Conservation (phyloP, 2,888 invertebrate genomes). For the Apamea crenata region DNA sequence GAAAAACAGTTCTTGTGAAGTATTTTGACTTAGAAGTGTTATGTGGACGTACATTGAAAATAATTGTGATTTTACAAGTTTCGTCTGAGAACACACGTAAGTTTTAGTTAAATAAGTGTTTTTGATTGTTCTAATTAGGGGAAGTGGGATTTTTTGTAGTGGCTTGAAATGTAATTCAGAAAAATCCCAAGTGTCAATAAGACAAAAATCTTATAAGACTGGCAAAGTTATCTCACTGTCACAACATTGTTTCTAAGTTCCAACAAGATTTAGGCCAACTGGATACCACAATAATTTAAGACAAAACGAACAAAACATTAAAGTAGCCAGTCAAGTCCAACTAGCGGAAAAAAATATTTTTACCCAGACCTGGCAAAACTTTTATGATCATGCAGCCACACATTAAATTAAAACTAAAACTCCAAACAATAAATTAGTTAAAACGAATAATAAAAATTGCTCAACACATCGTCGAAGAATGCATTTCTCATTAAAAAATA, state of each 20-base stretch:
- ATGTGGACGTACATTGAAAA: constrained; percentile 78
- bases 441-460: constrained; percentile 43
- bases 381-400: constrained; percentile 18
- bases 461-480: constrained; percentile 61
- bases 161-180: constrained; percentile 15
- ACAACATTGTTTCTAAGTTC: constrained; percentile 28
- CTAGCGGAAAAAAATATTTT: neutral
- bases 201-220: constrained; percentile 54
- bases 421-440: constrained; percentile 41
- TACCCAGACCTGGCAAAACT: constrained; percentile 27
- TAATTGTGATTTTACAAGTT: constrained; percentile 73
- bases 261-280: constrained; percentile 53
- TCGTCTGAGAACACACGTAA: constrained; percentile 75
- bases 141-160: constrained; percentile 56
- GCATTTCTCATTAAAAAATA: constrained; percentile 73
- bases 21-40: constrained; percentile 78
- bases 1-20: constrained; percentile 75
- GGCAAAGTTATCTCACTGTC: constrained; percentile 21
- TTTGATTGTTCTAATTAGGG: constrained; percentile 52
- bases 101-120: constrained; percentile 68
- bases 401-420: constrained; percentile 38
- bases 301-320: constrained; percentile 1
- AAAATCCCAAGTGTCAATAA: constrained; percentile 38
- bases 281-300: neutral
- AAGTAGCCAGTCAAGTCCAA: neutral